Evolutionary conservation across 2,797 vertebrate species (phyloP).

Genomic region (Bovichtus variegatus): DNA sequence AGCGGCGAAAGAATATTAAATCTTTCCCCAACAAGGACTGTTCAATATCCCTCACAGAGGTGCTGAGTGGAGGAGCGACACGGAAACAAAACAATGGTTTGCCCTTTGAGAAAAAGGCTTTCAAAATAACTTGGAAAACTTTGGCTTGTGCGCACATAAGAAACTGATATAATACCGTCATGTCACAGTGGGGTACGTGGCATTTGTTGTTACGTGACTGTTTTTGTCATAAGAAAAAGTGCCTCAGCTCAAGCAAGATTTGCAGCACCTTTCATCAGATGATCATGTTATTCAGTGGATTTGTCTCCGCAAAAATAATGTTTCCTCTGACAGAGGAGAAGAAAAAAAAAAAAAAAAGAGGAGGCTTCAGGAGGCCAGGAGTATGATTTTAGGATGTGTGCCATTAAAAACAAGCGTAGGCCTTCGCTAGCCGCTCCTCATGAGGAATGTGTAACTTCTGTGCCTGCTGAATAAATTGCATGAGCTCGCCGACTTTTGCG

Average conservation of each 20-base stretch:
- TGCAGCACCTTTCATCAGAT: slow-evolving; percentile 76
- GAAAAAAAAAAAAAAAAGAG: too few relatives aligned
- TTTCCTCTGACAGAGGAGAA: slow-evolving; percentile 57
- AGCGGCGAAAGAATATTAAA: slow-evolving; percentile 43
- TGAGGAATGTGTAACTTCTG: slow-evolving; percentile 74
- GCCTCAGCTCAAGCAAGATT: slow-evolving; percentile 56
- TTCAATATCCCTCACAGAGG: slow-evolving; percentile 38
- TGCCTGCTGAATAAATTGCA: slow-evolving; percentile 71
- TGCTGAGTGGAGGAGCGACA: slow-evolving; percentile 46
- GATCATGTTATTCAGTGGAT: slow-evolving; percentile 70
- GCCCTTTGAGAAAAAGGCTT: slow-evolving; percentile 20
- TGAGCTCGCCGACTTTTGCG: slow-evolving; percentile 63
- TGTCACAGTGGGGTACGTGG: slow-evolving; percentile 15
- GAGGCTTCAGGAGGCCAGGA: slow-evolving; percentile 59
- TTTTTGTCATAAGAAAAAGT: slow-evolving; percentile 55
- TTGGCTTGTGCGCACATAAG: neutral
- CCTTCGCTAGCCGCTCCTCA: slow-evolving; percentile 61
- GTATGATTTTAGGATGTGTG: slow-evolving; percentile 83
- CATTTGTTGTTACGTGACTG: slow-evolving; percentile 43
- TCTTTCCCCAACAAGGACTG: slow-evolving; percentile 31
- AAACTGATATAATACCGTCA: slow-evolving; percentile 4
- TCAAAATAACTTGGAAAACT: neutral
- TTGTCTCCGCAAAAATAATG: slow-evolving; percentile 70
- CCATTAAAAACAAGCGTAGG: slow-evolving; percentile 80
- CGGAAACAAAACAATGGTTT: slow-evolving; percentile 37